A percentile compares a stretch with the other conserved stretches of the same genome.
phyloP scores from a whole-genome alignment of 1,140 invertebrate genomes.

The Drosophila neocordata region DNA sequence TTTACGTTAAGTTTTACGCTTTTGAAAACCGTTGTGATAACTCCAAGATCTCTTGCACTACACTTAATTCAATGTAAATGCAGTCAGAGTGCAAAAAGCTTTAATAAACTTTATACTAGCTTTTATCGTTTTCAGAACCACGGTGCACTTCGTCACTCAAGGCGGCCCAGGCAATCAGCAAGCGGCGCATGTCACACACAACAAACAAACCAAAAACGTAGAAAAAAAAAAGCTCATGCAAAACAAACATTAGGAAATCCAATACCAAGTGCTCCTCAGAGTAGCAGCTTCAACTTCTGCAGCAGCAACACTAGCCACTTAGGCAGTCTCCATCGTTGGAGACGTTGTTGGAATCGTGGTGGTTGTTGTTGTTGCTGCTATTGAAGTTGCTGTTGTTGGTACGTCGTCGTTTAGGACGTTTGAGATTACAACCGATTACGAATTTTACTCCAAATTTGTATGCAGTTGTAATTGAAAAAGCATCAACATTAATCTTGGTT shows the following conservation, averaged over 20 bases:
- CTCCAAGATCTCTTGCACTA: no score
- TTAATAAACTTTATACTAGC: not conserved
- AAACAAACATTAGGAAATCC: constrained; percentile 82
- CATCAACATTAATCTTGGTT: constrained; percentile 83
- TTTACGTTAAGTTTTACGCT: no score
- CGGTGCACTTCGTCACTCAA: constrained; percentile 18
- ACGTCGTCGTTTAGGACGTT: constrained; percentile 77
- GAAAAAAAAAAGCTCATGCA: constrained; percentile 69
- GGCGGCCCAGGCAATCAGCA: constrained; percentile 60
- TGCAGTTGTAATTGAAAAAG: constrained; percentile 82
- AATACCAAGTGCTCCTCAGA: constrained; percentile 52
- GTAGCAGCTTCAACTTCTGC: constrained; percentile 21
- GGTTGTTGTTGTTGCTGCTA: constrained; percentile 11
- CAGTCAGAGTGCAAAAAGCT: constrained; percentile 3
- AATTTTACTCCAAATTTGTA: constrained; percentile 81
- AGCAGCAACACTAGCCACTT: constrained; percentile 70
- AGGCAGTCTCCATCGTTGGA: constrained; percentile 60
- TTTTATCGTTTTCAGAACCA: constrained; percentile 5
- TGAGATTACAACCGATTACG: constrained; percentile 81
- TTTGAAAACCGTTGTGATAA: no score
- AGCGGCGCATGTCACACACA: constrained; percentile 70
- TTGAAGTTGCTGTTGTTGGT: not conserved
- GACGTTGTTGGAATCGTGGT: constrained; percentile 38
- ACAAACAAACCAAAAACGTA: constrained; percentile 11
- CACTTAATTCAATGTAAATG: no score